A percentile compares a stretch with the other conserved stretches of the same genome.
These are phyloP conservation scores for Halcyon chelicuti DNA, from an alignment of 2,797 vertebrate genomes.

Conservation along the genomic window DNA sequence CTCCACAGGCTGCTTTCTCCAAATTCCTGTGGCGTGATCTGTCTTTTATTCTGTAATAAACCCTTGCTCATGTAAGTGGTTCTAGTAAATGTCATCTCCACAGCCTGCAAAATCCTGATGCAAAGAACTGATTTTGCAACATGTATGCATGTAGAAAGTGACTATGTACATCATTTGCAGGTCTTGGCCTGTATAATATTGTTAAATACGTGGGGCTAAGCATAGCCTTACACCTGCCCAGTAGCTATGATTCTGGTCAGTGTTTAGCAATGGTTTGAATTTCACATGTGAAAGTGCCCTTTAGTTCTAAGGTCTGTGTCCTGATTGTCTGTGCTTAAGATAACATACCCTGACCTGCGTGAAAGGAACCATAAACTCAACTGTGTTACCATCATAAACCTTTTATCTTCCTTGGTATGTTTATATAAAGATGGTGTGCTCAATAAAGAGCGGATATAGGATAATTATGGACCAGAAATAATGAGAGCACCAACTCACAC, in stretches of 20 bases:
- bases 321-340: neutral
- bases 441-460: neutral
- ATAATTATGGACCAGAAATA: neutral
- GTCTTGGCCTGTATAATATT: neutral
- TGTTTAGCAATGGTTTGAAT: neutral
- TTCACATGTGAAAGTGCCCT: neutral
- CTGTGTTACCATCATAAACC: neutral
- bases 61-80: slow-evolving; percentile 16
- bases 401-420: neutral
- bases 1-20: neutral
- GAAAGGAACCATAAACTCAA: slow-evolving; percentile 19
- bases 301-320: neutral
- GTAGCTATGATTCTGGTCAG: neutral
- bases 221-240: neutral
- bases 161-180: neutral
- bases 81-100: slow-evolving; percentile 53
- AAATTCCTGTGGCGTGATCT: slow-evolving; percentile 8
- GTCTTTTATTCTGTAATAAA: slow-evolving; percentile 25
- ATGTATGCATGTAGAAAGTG: neutral
- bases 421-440: neutral
- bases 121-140: slow-evolving; percentile 35
- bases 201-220: neutral
- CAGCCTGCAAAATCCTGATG: neutral
- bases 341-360: neutral
- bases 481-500: fast-evolving